Evolutionary conservation across 2,797 vertebrate species (phyloP).

Genomic region (Hydrolagus colliei): DNA sequence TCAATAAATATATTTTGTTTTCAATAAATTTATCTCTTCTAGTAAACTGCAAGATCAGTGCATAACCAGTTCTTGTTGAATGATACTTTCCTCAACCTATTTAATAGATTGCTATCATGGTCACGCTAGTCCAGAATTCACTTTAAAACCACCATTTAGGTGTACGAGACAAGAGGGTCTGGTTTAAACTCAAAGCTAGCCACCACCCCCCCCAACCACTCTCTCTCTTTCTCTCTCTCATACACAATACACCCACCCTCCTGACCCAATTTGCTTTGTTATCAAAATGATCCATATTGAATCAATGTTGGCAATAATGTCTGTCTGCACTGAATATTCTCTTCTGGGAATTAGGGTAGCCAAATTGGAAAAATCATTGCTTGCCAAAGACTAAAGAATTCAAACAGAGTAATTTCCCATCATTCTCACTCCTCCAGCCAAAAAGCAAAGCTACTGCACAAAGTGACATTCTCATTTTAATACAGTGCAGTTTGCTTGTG

Average conservation of each 20-base stretch:
- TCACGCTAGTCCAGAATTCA: too few relatives aligned
- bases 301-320: slow-evolving; percentile 14
- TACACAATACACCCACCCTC: neutral
- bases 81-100: too few relatives aligned
- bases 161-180: too few relatives aligned
- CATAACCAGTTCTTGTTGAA: too few relatives aligned
- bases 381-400: slow-evolving; percentile 28
- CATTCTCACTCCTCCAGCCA: slow-evolving; percentile 6
- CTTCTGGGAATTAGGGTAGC: slow-evolving; percentile 21
- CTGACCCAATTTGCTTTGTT: neutral
- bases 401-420: neutral
- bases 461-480: slow-evolving; percentile 13
- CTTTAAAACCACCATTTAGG: too few relatives aligned
- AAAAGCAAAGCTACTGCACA: neutral
- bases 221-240: neutral
- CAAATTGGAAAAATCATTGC: slow-evolving; percentile 19
- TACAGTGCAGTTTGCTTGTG: neutral
- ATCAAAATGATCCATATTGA: slow-evolving; percentile 7
- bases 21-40: too few relatives aligned
- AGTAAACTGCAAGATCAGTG: too few relatives aligned
- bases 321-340: slow-evolving; percentile 14
- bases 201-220: too few relatives aligned
- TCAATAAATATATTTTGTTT: too few relatives aligned
- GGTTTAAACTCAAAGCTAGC: too few relatives aligned
- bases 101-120: too few relatives aligned